phyloP scores from a whole-genome alignment of 2,888 invertebrate species.

The Tachina grossa region DNA sequence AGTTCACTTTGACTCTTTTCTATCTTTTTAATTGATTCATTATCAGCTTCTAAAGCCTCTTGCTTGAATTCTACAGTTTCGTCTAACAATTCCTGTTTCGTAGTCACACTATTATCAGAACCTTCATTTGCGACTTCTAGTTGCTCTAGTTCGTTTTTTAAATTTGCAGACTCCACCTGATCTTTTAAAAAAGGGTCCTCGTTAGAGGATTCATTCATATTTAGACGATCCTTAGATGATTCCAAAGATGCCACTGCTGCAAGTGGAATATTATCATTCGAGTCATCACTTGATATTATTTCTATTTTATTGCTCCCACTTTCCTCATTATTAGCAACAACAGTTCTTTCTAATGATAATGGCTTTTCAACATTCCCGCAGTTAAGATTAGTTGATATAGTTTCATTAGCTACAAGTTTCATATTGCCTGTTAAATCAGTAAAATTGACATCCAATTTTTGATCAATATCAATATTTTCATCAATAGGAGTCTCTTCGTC shows the following conservation, averaged over 20 bases:
- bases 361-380: background rate
- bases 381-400: background rate
- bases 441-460: constrained; percentile 71
- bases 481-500: constrained; percentile 69
- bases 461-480: constrained; percentile 51
- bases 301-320: constrained; percentile 67
- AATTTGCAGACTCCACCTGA: constrained; percentile 71
- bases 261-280: constrained; percentile 81
- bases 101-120: constrained; percentile 33
- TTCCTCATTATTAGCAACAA: constrained; percentile 22
- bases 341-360: background rate
- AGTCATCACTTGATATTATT: constrained; percentile 80
- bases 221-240: constrained; percentile 75
- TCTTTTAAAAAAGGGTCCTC: constrained; percentile 67
- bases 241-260: constrained; percentile 78
- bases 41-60: constrained; percentile 29
- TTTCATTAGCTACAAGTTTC: constrained; percentile 19
- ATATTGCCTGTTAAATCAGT: constrained; percentile 24
- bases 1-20: constrained; percentile 14
- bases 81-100: constrained; percentile 54
- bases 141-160: constrained; percentile 58
- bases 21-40: background rate
- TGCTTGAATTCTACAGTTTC: constrained; percentile 42
- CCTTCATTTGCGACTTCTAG: constrained; percentile 52
- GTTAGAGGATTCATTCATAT: constrained; percentile 56